Evolutionary conservation across 1,140 invertebrate species (phyloP), one percentile per base, ranked within the genome.

Genomic region (Brachionus paranguensis): DNA sequence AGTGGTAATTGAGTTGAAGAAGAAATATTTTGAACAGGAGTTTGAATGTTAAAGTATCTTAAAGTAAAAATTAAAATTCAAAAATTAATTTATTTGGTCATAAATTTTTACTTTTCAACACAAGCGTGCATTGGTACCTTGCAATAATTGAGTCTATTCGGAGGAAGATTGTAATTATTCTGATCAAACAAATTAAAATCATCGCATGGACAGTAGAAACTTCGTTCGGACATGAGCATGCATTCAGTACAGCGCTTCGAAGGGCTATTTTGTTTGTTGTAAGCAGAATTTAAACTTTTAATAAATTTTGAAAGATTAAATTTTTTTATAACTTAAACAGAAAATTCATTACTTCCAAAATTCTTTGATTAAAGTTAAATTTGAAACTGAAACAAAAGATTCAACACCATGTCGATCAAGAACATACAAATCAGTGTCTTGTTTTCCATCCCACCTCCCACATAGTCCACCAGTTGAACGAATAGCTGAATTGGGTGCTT

Each of bases 201-300:
- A 68, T 81, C 78, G 27, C 78, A 81, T n/a, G 78, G 78, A 68
- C 78, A 81, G 43, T 81, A 81, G 55, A 60, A 81, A 24, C 29
- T 45, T 37, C 78, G 17, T 68, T 81, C 78, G 12, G 78, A 60
- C 33, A 81, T 60, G 27, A 81, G 29, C 33, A 81, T 43, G 50
- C 78, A 81, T 68, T 81, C 53, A 27, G 50, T 24, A 41, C 78
- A 81, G 14, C 78, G 17, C 24, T 64, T 81, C 14, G 50, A 1
- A 20, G 17, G 7, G 20, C 24, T 64, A 12, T 6, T 45, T 29
- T 60, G 7, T 81, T 41, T 55, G 11, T 76, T 47, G 45, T 76
- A 76, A 47, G 47, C 11, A 10, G 72, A 76, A 50, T 76, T 76
- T 47, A 76, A 50, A 12, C 33, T 81, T 60, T 20, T 11, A 24